A percentile compares a stretch with the other conserved stretches of the same genome.
phyloP scores from a whole-genome alignment of 2,888 invertebrate species.

The Lasius fuliginosus region DNA sequence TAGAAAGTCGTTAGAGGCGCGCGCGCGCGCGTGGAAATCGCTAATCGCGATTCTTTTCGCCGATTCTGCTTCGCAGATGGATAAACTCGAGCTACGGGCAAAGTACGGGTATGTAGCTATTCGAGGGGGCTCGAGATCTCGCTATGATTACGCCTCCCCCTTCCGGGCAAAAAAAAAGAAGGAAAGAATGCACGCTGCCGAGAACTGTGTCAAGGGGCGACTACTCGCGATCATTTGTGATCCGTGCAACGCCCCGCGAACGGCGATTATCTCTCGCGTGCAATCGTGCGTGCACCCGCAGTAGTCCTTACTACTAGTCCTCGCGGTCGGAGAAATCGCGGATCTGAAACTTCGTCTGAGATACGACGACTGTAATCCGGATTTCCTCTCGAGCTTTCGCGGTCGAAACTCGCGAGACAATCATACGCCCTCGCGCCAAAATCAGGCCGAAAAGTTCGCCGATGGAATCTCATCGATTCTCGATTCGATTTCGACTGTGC shows the following conservation, averaged over 20 bases:
- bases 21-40: slow-evolving; percentile 26
- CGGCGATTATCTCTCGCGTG: slow-evolving; percentile 25
- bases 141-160: not conserved
- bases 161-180: not conserved
- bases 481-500: slow-evolving; percentile 12
- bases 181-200: not conserved
- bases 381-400: slow-evolving; percentile 48
- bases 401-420: slow-evolving; percentile 51
- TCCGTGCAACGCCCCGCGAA: not conserved
- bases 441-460: slow-evolving; percentile 57
- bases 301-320: not conserved
- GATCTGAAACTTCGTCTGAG: slow-evolving; percentile 49
- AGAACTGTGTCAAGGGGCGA: slow-evolving; percentile 38
- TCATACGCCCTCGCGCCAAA: slow-evolving; percentile 61
- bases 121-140: slow-evolving; percentile 19
- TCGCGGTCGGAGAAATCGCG: slow-evolving; percentile 62
- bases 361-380: slow-evolving; percentile 43
- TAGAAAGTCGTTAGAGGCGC: slow-evolving; percentile 34
- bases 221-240: not conserved
- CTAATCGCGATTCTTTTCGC: not conserved
- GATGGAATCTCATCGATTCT: slow-evolving; percentile 53
- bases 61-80: not conserved
- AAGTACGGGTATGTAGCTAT: not conserved
- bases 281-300: slow-evolving; percentile 24
- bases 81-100: not conserved